phyloP scores from a whole-genome alignment of 2,113 vertebrate species.

The Cephalopterus ornatus region DNA sequence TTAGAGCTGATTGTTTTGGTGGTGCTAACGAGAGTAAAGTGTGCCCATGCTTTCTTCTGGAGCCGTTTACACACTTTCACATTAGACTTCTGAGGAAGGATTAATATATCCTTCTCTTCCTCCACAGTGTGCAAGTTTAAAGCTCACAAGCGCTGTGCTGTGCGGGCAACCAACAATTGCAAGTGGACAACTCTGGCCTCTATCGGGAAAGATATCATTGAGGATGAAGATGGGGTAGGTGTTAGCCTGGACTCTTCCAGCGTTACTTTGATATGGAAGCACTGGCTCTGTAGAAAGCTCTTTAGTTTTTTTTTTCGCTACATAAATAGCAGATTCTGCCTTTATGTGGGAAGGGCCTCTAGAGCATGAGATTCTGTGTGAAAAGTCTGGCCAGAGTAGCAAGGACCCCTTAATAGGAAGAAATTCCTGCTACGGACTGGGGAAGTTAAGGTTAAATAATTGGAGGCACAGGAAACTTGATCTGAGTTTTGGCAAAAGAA shows the following conservation, averaged over 20 bases:
- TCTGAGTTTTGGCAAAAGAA: not conserved
- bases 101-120: not conserved
- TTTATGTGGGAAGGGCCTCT: not conserved
- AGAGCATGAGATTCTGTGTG: not conserved
- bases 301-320: not conserved
- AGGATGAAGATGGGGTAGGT: conserved; percentile 96
- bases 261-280: not conserved
- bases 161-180: conserved; percentile 94
- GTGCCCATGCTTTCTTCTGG: not conserved
- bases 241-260: not conserved
- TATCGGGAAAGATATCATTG: conserved; percentile 95
- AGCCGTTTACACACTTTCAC: not conserved
- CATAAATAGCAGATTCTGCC: not conserved
- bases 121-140: conserved; percentile 95
- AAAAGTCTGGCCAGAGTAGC: not conserved
- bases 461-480: not conserved
- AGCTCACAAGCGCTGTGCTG: conserved; percentile 94
- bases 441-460: not conserved
- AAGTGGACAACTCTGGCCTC: conserved; percentile 98
- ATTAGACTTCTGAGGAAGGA: not conserved
- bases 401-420: not conserved
- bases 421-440: not conserved
- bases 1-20: not conserved
- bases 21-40: not conserved
- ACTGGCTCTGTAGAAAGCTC: not conserved